A percentile compares a stretch with the other conserved stretches of the same genome.
Conservation (phyloP, 1,140 invertebrate genomes). For the Popillia japonica region DNA sequence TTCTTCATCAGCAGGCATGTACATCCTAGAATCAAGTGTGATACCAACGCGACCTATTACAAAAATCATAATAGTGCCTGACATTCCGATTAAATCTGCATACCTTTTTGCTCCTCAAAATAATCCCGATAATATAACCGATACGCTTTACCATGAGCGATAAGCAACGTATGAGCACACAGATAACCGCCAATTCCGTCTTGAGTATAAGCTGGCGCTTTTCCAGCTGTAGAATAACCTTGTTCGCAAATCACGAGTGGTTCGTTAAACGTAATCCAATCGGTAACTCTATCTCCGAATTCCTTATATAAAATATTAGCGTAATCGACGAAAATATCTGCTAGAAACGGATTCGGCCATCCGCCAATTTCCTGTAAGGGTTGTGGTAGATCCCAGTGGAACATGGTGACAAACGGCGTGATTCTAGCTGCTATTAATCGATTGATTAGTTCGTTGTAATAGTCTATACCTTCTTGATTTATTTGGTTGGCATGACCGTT, state of each 20-base stretch:
- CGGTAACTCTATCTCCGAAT: conserved; percentile 69
- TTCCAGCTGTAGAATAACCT: conserved; percentile 47
- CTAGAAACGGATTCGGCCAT: conserved; percentile 69
- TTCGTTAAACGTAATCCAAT: conserved; percentile 79
- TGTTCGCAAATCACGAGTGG: conserved; percentile 58
- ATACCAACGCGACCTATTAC: too few relatives aligned
- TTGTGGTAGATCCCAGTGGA: conserved; percentile 66
- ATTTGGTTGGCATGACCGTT: conserved; percentile 59
- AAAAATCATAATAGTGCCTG: too few relatives aligned
- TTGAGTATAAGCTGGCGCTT: conserved; percentile 51
- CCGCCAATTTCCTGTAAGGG: conserved; percentile 72
- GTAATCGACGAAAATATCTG: conserved; percentile 69
- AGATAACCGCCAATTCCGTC: conserved; percentile 51
- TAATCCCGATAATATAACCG: conserved; percentile 51
- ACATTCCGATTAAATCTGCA: neutral
- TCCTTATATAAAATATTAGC: conserved; percentile 66
- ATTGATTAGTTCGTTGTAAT: conserved; percentile 72
- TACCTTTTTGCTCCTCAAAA: conserved; percentile 47
- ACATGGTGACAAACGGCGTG: conserved; percentile 66
- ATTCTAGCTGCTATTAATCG: conserved; percentile 67
- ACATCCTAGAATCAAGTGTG: too few relatives aligned
- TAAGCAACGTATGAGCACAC: conserved; percentile 50
- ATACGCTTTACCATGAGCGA: conserved; percentile 53
- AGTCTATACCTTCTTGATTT: conserved; percentile 68
- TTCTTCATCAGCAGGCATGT: too few relatives aligned